Percentiles rank a stretch among this genome's conserved stretches.
Conservation (phyloP, 2,113 vertebrate genomes). For the Callipepla squamata region DNA sequence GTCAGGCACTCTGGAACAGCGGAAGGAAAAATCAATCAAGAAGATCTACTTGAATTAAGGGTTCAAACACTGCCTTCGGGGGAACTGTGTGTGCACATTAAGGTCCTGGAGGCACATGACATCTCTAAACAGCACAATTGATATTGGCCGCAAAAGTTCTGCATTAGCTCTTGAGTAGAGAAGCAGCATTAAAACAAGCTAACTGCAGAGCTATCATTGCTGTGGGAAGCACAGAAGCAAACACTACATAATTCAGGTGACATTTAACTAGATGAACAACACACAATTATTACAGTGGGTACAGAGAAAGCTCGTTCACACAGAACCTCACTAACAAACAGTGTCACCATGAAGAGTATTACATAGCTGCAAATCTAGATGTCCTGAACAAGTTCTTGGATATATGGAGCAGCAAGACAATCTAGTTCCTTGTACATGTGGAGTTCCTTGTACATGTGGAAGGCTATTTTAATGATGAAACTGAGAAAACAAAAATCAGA, state of each 20-base stretch:
- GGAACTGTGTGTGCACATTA: rapidly evolving
- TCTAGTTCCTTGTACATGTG: background rate
- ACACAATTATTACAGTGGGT: background rate
- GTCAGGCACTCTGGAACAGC: background rate
- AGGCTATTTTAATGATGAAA: background rate
- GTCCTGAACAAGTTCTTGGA: background rate
- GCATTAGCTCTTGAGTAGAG: background rate
- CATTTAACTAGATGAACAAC: background rate
- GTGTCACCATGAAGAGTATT: background rate
- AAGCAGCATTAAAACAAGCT: background rate
- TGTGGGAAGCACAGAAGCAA: background rate
- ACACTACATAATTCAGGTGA: background rate
- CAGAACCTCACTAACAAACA: background rate
- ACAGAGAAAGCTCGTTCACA: background rate
- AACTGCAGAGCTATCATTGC: background rate
- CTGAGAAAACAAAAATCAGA: background rate
- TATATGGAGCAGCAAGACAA: rapidly evolving
- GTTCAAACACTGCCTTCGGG: background rate
- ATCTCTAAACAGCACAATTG: background rate
- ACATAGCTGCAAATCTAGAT: background rate
- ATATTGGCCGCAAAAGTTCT: background rate
- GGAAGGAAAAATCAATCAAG: background rate
- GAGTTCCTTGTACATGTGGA: background rate
- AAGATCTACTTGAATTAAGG: background rate
- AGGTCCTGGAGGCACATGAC: background rate